Base-by-base conservation (phyloP, 92 coral and sea anemone species). In the Parazoanthus darwini region DNA sequence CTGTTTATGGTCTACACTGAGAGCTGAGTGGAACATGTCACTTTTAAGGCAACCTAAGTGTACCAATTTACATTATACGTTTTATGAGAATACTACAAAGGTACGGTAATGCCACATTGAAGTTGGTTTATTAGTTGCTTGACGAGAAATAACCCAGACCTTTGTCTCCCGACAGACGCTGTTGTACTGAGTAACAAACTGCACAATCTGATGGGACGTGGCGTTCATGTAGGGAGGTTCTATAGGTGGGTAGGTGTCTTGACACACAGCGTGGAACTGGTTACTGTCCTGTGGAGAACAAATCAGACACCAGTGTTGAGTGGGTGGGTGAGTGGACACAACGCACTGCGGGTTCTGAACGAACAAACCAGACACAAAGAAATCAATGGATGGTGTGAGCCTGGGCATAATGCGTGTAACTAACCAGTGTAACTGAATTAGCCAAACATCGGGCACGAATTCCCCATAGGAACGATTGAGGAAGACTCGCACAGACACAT, bases 201-300 rank as follows among this genome's bases (percentile, higher is more conserved):
- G 99, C 22, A 95, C 94, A 42, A 97, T 87, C 20, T 74, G 77
- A 68, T 97, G 99, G 26, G 99, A 97, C 39, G 90, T 90, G 70
- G 79, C 82, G 74, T 94, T 97, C 96, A 97, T 95, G 85, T 97
- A 97, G 14, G 99, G 99, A 20, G 99, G 99, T 38, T 90, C 81
- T 33, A 97, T 94, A 35, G 99, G 99, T 23, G 98, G 99, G 90
- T 93, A 97, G 26, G 99, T 97, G 88, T 97, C 99, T 85, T 89
- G 96, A 54, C 99, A 97, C 46, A 95, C 96, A 37, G 98, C 99
- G 74, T 97, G 99, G 56, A 97, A 90, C 78, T 97, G 99, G 67
- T 97, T 97, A 85, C 99, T 97, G 77, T 97, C 99, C 99, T 96
- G 86, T 16, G 77, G 59, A 80, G 25, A 36, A 84, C 35, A 14